These are phyloP conservation scores for Empidonax traillii DNA, from an alignment of 2,113 vertebrate genomes.

Conservation along the genomic window DNA sequence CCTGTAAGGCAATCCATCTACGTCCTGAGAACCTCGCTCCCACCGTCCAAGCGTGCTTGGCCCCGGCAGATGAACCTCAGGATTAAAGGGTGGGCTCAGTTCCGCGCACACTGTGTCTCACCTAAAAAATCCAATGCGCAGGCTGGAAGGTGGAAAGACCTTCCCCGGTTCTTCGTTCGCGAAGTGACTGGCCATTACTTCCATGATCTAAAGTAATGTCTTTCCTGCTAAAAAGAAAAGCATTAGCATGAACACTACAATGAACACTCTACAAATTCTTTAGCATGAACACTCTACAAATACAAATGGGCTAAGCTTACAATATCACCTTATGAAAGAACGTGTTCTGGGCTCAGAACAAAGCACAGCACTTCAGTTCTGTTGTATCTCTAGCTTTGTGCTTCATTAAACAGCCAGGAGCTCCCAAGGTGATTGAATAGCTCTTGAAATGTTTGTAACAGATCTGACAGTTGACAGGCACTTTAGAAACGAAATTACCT, in stretches of 20 bases:
- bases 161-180: no score
- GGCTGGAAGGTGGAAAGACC: no score
- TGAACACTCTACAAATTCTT: neutral
- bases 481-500: neutral
- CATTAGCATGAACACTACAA: neutral
- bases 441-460: constrained; percentile 16
- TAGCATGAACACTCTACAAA: neutral
- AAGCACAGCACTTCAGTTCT: neutral
- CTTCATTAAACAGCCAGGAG: neutral
- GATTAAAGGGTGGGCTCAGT: no score
- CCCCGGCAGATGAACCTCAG: no score
- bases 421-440: neutral
- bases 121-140: no score
- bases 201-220: neutral
- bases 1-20: no score
- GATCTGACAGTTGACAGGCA: neutral
- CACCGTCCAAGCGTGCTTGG: no score
- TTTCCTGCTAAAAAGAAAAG: neutral
- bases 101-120: no score
- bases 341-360: neutral
- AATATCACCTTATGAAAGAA: neutral
- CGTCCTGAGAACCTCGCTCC: no score
- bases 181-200: no score
- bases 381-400: neutral
- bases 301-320: neutral